phyloP scores from a whole-genome alignment of 1,140 invertebrate species.

The Steinernema feltiae region DNA sequence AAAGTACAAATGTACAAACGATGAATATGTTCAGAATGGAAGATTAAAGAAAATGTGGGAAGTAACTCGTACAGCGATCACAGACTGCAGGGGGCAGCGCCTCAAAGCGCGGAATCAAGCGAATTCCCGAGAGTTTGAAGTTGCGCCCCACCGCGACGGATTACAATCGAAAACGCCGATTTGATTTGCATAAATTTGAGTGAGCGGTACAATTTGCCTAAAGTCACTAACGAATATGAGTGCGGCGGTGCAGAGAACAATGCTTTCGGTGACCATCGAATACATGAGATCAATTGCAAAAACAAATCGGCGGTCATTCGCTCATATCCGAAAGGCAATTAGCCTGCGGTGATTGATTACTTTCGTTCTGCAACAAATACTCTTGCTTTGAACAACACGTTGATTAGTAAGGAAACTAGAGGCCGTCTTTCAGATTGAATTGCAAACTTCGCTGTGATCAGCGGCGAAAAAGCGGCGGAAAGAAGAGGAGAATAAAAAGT shows the following conservation, averaged over 20 bases:
- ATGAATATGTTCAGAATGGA: too few species aligned
- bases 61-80: too few species aligned
- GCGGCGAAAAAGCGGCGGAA: too few species aligned
- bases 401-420: too few species aligned
- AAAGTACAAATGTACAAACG: neutral
- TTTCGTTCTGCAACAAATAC: neutral
- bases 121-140: neutral
- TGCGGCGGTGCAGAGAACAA: neutral
- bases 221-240: neutral
- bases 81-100: neutral
- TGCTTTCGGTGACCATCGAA: neutral
- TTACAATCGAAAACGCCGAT: neutral
- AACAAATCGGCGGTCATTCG: neutral
- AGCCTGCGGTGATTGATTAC: neutral
- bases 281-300: neutral
- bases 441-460: too few species aligned
- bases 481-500: too few species aligned
- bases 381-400: too few species aligned
- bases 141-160: neutral
- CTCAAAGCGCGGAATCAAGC: neutral
- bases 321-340: neutral
- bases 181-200: slow-evolving; percentile 12
- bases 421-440: too few species aligned
- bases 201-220: neutral
- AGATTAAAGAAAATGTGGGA: too few species aligned